Evolutionary conservation across 2,888 invertebrate species (phyloP).

Genomic region (Phalangium opilio): DNA sequence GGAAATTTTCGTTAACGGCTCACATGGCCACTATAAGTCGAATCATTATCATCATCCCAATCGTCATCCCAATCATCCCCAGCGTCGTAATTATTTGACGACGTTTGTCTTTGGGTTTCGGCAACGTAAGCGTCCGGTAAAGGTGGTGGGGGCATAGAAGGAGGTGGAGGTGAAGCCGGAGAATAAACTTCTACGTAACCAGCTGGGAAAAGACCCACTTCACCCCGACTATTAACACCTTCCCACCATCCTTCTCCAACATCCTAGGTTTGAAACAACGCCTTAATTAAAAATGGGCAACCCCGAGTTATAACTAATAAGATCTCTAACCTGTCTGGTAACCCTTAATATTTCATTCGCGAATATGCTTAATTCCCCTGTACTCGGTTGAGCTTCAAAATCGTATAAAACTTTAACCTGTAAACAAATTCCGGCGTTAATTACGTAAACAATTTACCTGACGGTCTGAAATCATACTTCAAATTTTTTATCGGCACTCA

Average conservation of each 20-base stretch:
- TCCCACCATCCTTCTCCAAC: conserved; percentile 89
- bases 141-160: conserved; percentile 25
- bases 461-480: background rate
- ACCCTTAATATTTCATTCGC: conserved; percentile 71
- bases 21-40: conserved; percentile 8
- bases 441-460: no score
- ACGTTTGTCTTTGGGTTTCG: conserved; percentile 12
- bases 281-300: no score
- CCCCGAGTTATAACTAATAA: no score
- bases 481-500: conserved; percentile 26
- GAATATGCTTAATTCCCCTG: conserved; percentile 68
- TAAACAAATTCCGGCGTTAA: conserved; percentile 7
- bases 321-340: conserved; percentile 51
- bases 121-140: conserved; percentile 16
- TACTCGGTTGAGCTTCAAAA: conserved; percentile 70
- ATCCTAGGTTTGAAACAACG: no score
- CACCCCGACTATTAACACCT: conserved; percentile 56
- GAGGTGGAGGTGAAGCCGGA: conserved; percentile 20
- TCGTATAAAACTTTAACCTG: conserved; percentile 75
- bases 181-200: conserved; percentile 58
- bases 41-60: conserved; percentile 51
- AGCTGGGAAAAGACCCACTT: conserved; percentile 79
- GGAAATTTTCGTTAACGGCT: background rate
- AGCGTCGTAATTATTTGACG: conserved; percentile 19
- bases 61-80: conserved; percentile 75